Evolutionary conservation across 1,140 invertebrate species (phyloP).

Genomic region (Oreohelix idahoensis): DNA sequence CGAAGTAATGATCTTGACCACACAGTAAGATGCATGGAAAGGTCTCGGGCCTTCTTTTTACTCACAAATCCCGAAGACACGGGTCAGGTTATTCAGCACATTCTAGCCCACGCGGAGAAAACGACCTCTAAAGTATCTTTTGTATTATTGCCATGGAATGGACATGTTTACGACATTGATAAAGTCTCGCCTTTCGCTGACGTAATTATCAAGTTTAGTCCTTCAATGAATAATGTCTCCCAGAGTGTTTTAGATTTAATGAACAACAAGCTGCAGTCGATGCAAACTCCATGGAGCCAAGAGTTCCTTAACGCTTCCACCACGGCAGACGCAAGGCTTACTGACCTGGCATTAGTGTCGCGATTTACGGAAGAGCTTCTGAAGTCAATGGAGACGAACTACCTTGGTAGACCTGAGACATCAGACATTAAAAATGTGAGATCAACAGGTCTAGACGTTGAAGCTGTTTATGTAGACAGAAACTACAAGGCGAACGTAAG

Average conservation of each 20-base stretch:
- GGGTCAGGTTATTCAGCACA: background rate
- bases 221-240: background rate
- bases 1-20: conserved; percentile 24
- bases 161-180: background rate
- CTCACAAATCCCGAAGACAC: conserved; percentile 28
- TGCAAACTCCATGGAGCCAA: background rate
- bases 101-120: background rate
- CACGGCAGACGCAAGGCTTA: background rate
- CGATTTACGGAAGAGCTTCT: background rate
- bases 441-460: background rate
- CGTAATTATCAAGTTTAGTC: background rate
- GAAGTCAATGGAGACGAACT: background rate
- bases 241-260: background rate
- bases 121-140: background rate
- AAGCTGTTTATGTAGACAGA: background rate
- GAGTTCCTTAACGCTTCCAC: background rate
- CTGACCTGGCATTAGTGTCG: background rate
- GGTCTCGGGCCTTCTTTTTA: conserved; percentile 6
- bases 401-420: background rate
- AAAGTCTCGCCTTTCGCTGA: background rate
- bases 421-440: background rate
- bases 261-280: background rate
- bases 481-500: background rate
- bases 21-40: background rate
- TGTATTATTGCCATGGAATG: conserved; percentile 38